phyloP scores from a whole-genome alignment of 1,140 invertebrate species.

The Drosophila sechellia region DNA sequence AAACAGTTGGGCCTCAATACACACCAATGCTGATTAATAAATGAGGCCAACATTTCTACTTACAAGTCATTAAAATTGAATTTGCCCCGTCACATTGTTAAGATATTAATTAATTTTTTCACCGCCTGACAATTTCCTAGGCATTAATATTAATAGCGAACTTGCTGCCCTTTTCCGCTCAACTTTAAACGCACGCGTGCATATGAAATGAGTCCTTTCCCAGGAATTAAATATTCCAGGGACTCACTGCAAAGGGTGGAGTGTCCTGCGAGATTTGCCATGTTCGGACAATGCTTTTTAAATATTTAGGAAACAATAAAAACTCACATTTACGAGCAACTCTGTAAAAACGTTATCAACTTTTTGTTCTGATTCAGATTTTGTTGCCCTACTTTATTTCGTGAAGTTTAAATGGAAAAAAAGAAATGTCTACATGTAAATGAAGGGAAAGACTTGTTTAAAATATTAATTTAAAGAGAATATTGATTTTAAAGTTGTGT shows the following conservation, averaged over 20 bases:
- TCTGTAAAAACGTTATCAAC: neutral
- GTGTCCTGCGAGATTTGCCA: slow-evolving; percentile 18
- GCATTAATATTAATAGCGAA: slow-evolving; percentile 46
- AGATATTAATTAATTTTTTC: slow-evolving; percentile 9
- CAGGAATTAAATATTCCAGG: slow-evolving; percentile 19
- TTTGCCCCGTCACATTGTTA: slow-evolving; percentile 4
- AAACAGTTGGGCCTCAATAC: slow-evolving; percentile 4
- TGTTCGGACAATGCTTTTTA: slow-evolving; percentile 25
- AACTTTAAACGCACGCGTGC: slow-evolving; percentile 31
- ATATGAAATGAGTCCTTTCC: slow-evolving; percentile 11
- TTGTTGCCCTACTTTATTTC: neutral
- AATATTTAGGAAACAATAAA: slow-evolving; percentile 24
- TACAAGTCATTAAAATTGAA: slow-evolving; percentile 26
- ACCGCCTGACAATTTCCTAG: slow-evolving; percentile 37
- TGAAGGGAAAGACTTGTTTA: neutral
- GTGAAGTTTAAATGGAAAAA: neutral
- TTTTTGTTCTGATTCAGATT: neutral
- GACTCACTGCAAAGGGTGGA: neutral
- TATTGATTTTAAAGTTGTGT: no score
- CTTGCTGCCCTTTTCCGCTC: neutral
- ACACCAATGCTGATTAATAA: slow-evolving; percentile 17
- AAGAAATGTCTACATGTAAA: neutral
- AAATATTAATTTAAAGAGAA: neutral
- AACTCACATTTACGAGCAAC: slow-evolving; percentile 8
- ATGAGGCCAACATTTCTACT: slow-evolving; percentile 16